Evolutionary conservation across 2,888 invertebrate species (phyloP), one percentile per base, ranked within the genome.

Genomic region (Aproaerema taeniolella): DNA sequence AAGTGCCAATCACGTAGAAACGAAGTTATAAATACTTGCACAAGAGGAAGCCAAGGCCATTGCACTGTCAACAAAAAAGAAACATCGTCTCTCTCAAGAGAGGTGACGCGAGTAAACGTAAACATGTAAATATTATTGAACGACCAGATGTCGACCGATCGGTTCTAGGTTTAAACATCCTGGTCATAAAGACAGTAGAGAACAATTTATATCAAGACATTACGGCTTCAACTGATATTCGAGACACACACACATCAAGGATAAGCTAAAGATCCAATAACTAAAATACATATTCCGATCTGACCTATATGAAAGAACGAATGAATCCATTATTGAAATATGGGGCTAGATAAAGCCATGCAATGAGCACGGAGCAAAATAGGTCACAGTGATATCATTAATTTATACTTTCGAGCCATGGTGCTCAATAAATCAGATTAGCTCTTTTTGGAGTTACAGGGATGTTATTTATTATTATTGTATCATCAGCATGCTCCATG

Each of bases 71-170:
- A 35, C 35, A 36, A 29, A 33, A n/a, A 32, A 44, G 39, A 41
- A 42, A 26, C 14, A 34, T 25, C 25, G 24, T 13, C 14, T 20
- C 32, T 13, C 13, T 25, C 10, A 32, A 34, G 24, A 39, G 12
- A 37, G 20, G 12, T 13, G 20, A 24, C 20, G 25, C 33, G 24
- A 15, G 31, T 38, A 25, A 42, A 42, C n/a, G 41, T 42, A 42
- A 38, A 38, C 42, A 31, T 9, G 34, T 38, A 38, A 42, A 42
- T 38, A 35, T 31, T 38, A 38, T 31, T 32, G 38, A 38, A 2
- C 25, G 2, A 6, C 48, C 53, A 53, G 50, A 53, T 49, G 49
- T 44, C 47, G 47, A 47, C 46, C 35, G 34, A 32, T 40, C 25
- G 39, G 6, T 6, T 20, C 32, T 31, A 37, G 30, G 32, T 36